Percentiles rank a stretch among this genome's conserved stretches.
phyloP scores from a whole-genome alignment of 2,113 vertebrate species.

The Miniopterus natalensis region DNA sequence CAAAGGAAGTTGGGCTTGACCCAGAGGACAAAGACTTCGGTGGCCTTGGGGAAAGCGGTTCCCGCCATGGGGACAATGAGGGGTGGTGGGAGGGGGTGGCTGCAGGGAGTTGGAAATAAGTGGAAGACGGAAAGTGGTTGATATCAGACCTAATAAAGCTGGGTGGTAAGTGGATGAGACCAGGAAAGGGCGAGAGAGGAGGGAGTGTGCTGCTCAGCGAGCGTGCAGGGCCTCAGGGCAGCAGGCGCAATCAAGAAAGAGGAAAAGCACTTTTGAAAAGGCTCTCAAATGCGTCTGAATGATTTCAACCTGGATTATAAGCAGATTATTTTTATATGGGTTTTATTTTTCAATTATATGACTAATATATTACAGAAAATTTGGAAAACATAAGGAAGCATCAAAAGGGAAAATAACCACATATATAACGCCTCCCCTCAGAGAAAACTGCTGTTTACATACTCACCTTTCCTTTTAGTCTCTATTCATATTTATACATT shows the following conservation, averaged over 20 bases:
- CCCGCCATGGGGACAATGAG: neutral
- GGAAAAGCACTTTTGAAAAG: neutral
- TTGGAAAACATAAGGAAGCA: neutral
- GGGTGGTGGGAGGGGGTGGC: neutral
- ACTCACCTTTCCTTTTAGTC: neutral
- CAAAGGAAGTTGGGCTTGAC: neutral
- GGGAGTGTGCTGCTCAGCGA: neutral
- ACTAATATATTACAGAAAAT: neutral
- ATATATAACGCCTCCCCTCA: neutral
- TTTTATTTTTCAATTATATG: conserved; percentile 43
- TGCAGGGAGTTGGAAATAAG: neutral
- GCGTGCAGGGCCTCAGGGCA: neutral
- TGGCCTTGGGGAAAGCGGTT: neutral
- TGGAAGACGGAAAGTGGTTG: neutral
- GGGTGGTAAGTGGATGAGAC: neutral
- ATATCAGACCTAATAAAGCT: neutral
- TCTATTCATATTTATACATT: neutral
- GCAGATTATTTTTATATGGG: neutral
- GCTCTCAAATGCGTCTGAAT: neutral
- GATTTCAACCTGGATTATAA: conserved; percentile 30
- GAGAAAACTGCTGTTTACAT: neutral
- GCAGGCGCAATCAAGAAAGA: neutral
- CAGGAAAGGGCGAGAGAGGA: neutral
- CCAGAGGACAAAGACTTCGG: neutral
- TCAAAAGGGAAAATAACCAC: neutral